phyloP scores from a whole-genome alignment of 2,888 invertebrate species.

The Archips xylosteana region DNA sequence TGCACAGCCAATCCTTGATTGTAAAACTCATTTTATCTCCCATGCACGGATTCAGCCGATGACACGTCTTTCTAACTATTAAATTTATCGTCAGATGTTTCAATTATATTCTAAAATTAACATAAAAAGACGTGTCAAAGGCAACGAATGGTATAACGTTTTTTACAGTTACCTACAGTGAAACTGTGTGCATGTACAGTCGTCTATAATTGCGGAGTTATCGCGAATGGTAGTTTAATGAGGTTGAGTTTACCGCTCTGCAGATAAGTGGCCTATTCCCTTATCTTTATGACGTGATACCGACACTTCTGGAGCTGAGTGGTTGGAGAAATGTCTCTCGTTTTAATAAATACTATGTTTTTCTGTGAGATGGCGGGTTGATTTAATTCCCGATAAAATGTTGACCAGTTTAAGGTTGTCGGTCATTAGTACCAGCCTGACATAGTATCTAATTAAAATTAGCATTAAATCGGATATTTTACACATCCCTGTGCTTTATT shows the following conservation, averaged over 20 bases:
- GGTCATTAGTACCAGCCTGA: not conserved
- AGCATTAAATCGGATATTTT: not conserved
- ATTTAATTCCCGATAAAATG: not conserved
- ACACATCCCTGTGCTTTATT: too few relatives aligned
- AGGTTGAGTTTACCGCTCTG: constrained; percentile 57
- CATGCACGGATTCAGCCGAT: constrained; percentile 6
- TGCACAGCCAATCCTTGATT: constrained; percentile 63
- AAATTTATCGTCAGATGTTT: constrained; percentile 14
- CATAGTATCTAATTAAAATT: not conserved
- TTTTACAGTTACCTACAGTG: constrained; percentile 35
- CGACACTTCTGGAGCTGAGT: constrained; percentile 27
- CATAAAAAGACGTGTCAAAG: constrained; percentile 32
- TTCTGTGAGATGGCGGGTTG: constrained; percentile 5
- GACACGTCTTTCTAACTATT: not conserved
- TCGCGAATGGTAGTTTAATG: constrained; percentile 68
- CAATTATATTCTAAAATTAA: constrained; percentile 7
- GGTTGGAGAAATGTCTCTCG: constrained; percentile 26
- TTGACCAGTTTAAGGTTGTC: not conserved
- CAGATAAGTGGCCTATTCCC: constrained; percentile 55
- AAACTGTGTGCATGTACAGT: constrained; percentile 42
- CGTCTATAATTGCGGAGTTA: constrained; percentile 69
- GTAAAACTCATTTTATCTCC: constrained; percentile 11
- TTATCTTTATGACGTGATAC: constrained; percentile 60
- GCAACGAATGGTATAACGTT: constrained; percentile 16
- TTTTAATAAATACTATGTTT: constrained; percentile 12